phyloP scores from a whole-genome alignment of 92 coral and sea anemone genomes.

The Siderastrea siderea region DNA sequence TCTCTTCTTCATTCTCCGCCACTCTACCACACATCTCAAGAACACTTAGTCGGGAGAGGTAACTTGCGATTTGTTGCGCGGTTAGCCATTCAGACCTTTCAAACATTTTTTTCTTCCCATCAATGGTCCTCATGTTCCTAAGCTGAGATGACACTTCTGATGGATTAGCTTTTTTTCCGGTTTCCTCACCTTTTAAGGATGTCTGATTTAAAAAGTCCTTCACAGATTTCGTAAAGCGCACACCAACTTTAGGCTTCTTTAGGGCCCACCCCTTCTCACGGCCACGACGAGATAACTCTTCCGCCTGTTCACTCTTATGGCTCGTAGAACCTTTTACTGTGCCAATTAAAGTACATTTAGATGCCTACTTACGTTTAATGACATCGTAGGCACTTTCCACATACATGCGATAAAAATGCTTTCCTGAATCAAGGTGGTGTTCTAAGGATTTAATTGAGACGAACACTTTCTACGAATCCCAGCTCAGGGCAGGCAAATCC shows the following conservation, averaged over 20 bases:
- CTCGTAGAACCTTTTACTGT: background rate
- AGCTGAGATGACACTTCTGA: slow-evolving; percentile 22
- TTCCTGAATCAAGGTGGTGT: slow-evolving; percentile 46
- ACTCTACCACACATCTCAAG: slow-evolving; percentile 18
- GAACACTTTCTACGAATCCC: slow-evolving; percentile 45
- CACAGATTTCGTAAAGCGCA: slow-evolving; percentile 12
- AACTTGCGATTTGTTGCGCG: slow-evolving; percentile 25
- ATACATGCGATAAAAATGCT: slow-evolving; percentile 27
- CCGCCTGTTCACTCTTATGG: too few relatives aligned
- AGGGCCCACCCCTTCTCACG: too few relatives aligned
- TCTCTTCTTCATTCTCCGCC: background rate
- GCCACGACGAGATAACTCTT: too few relatives aligned
- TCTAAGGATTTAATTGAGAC: slow-evolving; percentile 26
- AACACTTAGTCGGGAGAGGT: slow-evolving; percentile 32
- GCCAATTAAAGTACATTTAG: background rate
- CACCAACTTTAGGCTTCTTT: background rate
- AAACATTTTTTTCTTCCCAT: slow-evolving; percentile 17
- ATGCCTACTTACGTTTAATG: background rate
- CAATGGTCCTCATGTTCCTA: background rate
- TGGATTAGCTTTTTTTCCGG: slow-evolving; percentile 24
- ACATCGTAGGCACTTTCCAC: slow-evolving; percentile 18
- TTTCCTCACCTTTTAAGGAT: slow-evolving; percentile 33
- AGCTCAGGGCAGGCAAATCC: background rate
- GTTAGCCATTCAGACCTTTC: slow-evolving; percentile 32
- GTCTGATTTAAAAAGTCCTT: background rate